A percentile compares a stretch with the other conserved stretches of the same genome.
Evolutionary conservation across 1,140 invertebrate genomes (phyloP).

Genomic region (Diorhabda carinulata): DNA sequence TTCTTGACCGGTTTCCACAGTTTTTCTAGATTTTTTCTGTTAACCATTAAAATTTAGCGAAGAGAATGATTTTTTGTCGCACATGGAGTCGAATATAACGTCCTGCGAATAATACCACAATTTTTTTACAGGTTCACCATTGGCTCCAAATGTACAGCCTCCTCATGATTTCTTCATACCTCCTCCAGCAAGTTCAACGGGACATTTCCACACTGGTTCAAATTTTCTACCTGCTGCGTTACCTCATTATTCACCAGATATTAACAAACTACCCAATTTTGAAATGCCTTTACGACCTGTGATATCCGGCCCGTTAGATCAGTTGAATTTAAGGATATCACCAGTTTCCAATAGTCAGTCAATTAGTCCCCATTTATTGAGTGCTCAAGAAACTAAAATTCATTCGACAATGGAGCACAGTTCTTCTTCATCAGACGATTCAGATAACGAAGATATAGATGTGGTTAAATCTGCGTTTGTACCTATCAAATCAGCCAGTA

Average conservation of each 20-base stretch:
- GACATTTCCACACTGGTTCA: conserved; percentile 40
- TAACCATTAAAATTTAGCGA: too few species aligned
- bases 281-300: conserved; percentile 26
- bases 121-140: conserved; percentile 17
- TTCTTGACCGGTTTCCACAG: too few species aligned
- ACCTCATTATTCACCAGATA: conserved; percentile 17
- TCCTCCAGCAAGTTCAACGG: conserved; percentile 49
- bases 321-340: conserved; percentile 34
- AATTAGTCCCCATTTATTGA: conserved; percentile 30
- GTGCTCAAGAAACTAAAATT: conserved; percentile 46
- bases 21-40: too few species aligned
- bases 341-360: conserved; percentile 36
- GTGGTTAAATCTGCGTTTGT: conserved; percentile 73
- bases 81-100: too few species aligned
- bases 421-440: conserved; percentile 51
- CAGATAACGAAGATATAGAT: conserved; percentile 65
- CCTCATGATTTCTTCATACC: conserved; percentile 49
- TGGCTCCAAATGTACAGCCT: conserved; percentile 25
- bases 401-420: conserved; percentile 59
- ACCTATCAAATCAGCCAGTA: conserved; percentile 54
- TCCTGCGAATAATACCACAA: too few species aligned
- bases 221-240: conserved; percentile 29
- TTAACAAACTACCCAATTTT: conserved; percentile 27
- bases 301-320: conserved; percentile 34
- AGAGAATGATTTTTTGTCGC: too few species aligned